Evolutionary conservation across 2,113 vertebrate species (phyloP), one percentile per base, ranked within the genome.

Genomic region (Hypocryptadius cinnamomeus): DNA sequence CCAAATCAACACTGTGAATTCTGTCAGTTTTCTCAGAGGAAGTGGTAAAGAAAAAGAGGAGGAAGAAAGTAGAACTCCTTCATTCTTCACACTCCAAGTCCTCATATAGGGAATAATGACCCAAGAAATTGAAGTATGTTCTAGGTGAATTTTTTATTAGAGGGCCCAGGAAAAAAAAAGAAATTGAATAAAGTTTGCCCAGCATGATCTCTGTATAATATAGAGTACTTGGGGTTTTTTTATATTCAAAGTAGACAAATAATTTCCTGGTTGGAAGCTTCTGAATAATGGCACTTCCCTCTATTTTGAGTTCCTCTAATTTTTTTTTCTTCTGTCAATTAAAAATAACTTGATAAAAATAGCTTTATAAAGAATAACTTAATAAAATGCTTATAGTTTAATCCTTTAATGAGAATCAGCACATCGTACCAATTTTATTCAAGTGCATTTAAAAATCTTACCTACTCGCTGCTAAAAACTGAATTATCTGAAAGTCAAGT

Each of bases 351-450:
- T 68, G 53, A 85, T 94, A 94, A 85, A 94, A 96, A 90, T 79
- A 92, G 70, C 73, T 92, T 90, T 56, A 53, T 72, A 74, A 72
- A 78, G 73, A 94, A 51, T 40, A 92, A 76, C 37, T 96, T 79
- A 54, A 78, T 40, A 83, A 92, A 94, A 83, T 63, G 47, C 60
- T 92, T 92, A 66, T 24, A 92, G 54, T 83, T 90, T 96, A 95
- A 95, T 94, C 85, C 93, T 88, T 70, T 94, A 95, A 88, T 88
- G 65, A 92, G 89, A 95, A 93, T 95, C 89, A 81, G 82, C 51
- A 87, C 30, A 77, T 45, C 83, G 40, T 37, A 91, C 39, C 40
- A 71, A 85, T 80, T 91, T 74, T 68, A 80, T 94, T 94, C 57
- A 86, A 89, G 44, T 39, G n/a, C 51, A 61, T 92, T 94, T 60